A percentile compares a stretch with the other conserved stretches of the same genome.
phyloP scores from a whole-genome alignment of 2,797 vertebrate species.

The Bradypodion pumilum region DNA sequence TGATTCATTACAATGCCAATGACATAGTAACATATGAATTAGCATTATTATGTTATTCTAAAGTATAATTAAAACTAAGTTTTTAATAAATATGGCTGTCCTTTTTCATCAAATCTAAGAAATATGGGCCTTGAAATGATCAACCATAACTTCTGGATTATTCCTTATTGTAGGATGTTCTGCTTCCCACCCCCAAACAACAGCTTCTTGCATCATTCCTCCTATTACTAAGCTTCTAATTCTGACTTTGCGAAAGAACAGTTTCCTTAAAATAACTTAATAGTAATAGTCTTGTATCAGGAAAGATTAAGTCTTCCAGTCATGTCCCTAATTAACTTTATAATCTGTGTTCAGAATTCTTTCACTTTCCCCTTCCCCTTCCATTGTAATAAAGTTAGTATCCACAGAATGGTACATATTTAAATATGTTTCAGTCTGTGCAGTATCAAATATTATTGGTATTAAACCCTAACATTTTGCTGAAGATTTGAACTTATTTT shows the following conservation, averaged over 20 bases:
- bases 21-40: not conserved
- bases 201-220: not conserved
- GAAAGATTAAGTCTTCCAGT: not conserved
- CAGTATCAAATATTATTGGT: not conserved
- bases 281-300: not conserved
- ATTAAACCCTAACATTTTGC: not conserved
- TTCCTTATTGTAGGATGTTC: not conserved
- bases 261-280: conserved; percentile 10
- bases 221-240: not conserved
- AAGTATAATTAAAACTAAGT: not conserved
- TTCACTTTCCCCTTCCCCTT: not conserved
- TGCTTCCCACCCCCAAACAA: not conserved
- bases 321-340: not conserved
- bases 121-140: not conserved
- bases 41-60: not conserved
- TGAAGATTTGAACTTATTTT: not conserved
- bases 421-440: not conserved
- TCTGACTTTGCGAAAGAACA: not conserved
- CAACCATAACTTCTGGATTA: not conserved
- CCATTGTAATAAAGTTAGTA: not conserved
- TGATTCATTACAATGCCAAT: not conserved
- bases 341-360: not conserved
- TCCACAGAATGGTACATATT: not conserved
- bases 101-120: not conserved
- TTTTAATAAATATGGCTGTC: not conserved